A percentile compares a stretch with the other conserved stretches of the same genome.
Evolutionary conservation across 1,140 invertebrate genomes (phyloP).

Genomic region (Callitettix versicolor): DNA sequence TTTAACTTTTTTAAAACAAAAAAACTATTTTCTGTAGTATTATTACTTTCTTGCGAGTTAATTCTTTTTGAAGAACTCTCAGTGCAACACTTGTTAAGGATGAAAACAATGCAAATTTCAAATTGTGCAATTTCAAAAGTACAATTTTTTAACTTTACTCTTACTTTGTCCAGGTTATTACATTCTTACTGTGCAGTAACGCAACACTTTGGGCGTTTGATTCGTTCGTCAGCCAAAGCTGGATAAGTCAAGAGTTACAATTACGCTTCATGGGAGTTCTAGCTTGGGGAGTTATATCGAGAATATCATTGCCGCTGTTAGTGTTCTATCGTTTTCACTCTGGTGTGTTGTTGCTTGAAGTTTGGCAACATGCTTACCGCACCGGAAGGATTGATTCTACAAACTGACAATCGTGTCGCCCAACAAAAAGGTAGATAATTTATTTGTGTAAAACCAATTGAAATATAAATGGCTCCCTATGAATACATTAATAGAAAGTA

Average conservation of each 20-base stretch:
- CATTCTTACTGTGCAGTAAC: slow-evolving; percentile 56
- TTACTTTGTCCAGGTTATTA: slow-evolving; percentile 40
- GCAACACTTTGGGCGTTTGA: slow-evolving; percentile 57
- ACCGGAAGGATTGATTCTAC: slow-evolving; percentile 9
- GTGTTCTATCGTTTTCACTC: slow-evolving; percentile 64
- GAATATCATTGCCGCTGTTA: slow-evolving; percentile 49
- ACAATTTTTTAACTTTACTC: background rate
- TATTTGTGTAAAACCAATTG: too few relatives aligned
- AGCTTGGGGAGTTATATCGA: slow-evolving; percentile 54
- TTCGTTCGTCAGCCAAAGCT: slow-evolving; percentile 54
- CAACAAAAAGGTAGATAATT: background rate
- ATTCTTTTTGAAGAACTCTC: too few relatives aligned
- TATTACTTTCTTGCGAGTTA: too few relatives aligned
- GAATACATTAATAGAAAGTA: slow-evolving; percentile 11
- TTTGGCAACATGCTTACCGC: slow-evolving; percentile 53
- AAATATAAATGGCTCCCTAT: slow-evolving; percentile 12
- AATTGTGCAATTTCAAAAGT: too few relatives aligned
- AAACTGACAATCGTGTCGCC: slow-evolving; percentile 3
- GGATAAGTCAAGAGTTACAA: slow-evolving; percentile 45
- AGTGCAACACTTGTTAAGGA: too few relatives aligned
- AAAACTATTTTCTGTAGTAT: too few relatives aligned
- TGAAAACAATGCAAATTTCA: too few relatives aligned
- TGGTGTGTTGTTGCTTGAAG: slow-evolving; percentile 52
- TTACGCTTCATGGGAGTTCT: slow-evolving; percentile 51
- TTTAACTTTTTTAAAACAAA: too few relatives aligned